Evolutionary conservation across 1,140 invertebrate genomes (phyloP), one percentile per base, ranked within the genome.

Genomic region (Trigoniulus corallinus): DNA sequence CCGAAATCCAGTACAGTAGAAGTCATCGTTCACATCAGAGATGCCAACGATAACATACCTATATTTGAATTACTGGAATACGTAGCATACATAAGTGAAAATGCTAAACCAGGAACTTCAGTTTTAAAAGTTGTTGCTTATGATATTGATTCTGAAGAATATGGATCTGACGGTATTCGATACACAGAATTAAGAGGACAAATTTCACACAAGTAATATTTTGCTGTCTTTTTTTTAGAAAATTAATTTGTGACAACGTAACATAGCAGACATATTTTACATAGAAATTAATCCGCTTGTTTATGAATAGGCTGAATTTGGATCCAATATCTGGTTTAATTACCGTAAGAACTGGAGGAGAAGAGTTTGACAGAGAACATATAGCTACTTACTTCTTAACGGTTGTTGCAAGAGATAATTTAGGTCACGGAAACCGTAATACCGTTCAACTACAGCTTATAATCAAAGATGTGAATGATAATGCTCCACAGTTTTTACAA

Each of bases 21-120:
- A 37, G 80, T 96, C 1, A 83, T 78, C 12, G 79, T 95, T 42
- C 76, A 81, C 54, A 80, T 97, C 59, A 73, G 81, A 54, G 92
- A 97, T 69, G 79, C 85, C 62, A 95, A 96, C 62, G 92, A 96
- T 63, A 94, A 95, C 66, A 84, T 84, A 62, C 92, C 91, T 0
- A 80, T 86, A 63, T 96, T 96, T 61, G 78, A 74, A 0, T 20
- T 10, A 74, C 83, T 58, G 67, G 74, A 18, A 62, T 78, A 93
- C 63, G 82, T 85, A 58, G 67, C 67, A 2, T 55, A 51, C 3
- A 59, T 76, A 4, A 58, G 61, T 12, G 91, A 96, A 68, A 91
- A 95, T 66, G 84, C 85, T 61, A 71, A 74, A 22, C 68, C 76
- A 29, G 88, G 87, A 13, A 86, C 84, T 1, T 81, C 79, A 3